Base-by-base conservation (phyloP, 2,888 invertebrate genomes). In the Cataglyphis cursor region DNA sequence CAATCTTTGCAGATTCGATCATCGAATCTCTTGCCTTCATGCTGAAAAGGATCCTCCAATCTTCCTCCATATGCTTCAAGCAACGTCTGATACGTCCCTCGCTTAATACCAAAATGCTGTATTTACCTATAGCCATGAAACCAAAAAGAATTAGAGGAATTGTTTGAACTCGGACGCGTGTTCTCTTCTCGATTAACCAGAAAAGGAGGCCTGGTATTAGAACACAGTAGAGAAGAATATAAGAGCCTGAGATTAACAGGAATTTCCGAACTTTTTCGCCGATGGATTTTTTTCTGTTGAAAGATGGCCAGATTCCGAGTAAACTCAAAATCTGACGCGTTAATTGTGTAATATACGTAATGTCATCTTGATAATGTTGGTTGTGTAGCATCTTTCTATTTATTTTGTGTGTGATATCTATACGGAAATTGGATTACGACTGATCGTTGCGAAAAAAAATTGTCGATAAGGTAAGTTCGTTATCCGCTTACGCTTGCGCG, bases 51-150 rank as follows among this genome's bases (percentile, higher is more conserved):
- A 65, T 31, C 4, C 76, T 62, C 90, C 91, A 92, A 65, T 92
- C 92, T 0, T 78, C 54, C 44, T 85, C 83, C 8, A 92, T 85
- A 21, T 88, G 87, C 2, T 83, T 75, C 8, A 92, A 76, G 76
- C 92, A 92, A 2, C 74, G 12, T 28, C 62, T 70, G 28, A 91
- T 89, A 3, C 85, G 41, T 0, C 75, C 44, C 1, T 82, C 80
- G 38, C 82, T 86, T 1, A 41, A 64, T 0, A 90, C 61, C 6
- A 92, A 82, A 12, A 85, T 86, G 1, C 35, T 62, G 68, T 90
- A 92, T 85, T 92, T 92, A 18, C 65, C 78, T 1, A 89, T 74
- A 1, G 87, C 86, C 91, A 92, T 90, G 0, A 91, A n/a, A 9
- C 87, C 86, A 51, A 87, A 92, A 48, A 88, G 86, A 10, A 89